Conservation (phyloP, 2,888 invertebrate species). For the Panopea generosa region DNA sequence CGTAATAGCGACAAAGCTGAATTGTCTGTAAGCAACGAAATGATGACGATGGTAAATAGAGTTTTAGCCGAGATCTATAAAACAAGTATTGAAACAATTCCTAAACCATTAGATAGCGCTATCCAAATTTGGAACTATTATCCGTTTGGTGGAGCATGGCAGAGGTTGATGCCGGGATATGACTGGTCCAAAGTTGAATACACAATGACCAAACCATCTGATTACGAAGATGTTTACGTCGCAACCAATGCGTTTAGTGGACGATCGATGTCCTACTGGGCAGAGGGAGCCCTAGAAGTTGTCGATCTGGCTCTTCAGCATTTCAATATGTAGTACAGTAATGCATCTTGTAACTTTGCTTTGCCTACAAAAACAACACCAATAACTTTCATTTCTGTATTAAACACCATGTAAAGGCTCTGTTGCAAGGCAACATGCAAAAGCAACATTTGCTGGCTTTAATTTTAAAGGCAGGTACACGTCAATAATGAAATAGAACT, state of each 20-base stretch:
- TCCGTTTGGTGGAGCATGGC: conserved; percentile 48
- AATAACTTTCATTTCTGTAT: too few relatives aligned
- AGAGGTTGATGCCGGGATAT: conserved; percentile 51
- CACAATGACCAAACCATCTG: conserved; percentile 32
- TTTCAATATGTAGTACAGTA: too few relatives aligned
- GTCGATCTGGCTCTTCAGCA: neutral
- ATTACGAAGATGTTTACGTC: conserved; percentile 41
- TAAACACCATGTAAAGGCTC: too few relatives aligned
- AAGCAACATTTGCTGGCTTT: too few relatives aligned
- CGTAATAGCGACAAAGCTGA: too few relatives aligned
- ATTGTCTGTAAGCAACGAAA: too few relatives aligned
- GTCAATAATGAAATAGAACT: too few relatives aligned
- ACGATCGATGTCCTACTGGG: neutral
- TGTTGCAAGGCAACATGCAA: too few relatives aligned
- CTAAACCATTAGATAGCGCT: conserved; percentile 30
- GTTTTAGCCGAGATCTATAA: conserved; percentile 35
- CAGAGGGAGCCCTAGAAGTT: conserved; percentile 8
- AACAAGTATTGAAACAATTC: conserved; percentile 22
- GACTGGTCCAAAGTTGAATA: conserved; percentile 38
- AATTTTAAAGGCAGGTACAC: too few relatives aligned
- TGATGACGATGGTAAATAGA: too few relatives aligned
- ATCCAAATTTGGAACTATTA: conserved; percentile 46
- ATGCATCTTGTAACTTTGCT: too few relatives aligned
- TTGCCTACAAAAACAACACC: too few relatives aligned
- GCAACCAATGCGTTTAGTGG: conserved; percentile 11